Base-by-base conservation (phyloP, 2,797 vertebrate genomes). In the Molossus alvarezi region DNA sequence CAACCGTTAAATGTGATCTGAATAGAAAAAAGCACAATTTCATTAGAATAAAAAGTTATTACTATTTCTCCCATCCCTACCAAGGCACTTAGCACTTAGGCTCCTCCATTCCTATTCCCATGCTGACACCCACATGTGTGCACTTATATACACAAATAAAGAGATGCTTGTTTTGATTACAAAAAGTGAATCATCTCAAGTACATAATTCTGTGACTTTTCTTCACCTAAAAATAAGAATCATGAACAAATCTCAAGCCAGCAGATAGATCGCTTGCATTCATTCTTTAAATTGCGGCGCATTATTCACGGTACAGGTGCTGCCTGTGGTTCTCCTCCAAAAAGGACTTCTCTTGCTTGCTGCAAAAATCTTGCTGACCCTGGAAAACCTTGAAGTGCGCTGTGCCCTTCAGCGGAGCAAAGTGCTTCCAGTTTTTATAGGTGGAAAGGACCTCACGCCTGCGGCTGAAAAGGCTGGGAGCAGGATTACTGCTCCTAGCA, bases 201-300 rank as follows among this genome's bases (percentile, higher is more conserved):
- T 33, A 85, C 15, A 80, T 65, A 86, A 77, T 76, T 76, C 53
- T 10, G 0, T 55, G 53, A 67, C 17, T 80, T 83, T 80, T 91
- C 77, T 87, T 83, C 8, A 76, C 60, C 69, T 86, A 55, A 76
- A 90, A 90, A 65, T 77, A 69, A 96, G 87, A 87, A 41, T 55
- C 37, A 94, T 13, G 4, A 79, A 65, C 57, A 90, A 90, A 94
- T 58, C 57, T 80, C 23, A 77, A 94, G 75, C 20, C 71, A 91
- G 58, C 10, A 86, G 27, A 67, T 45, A 77, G 10, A 86, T 0
- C 93, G 11, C 75, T 14, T 17, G 33, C 72, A 94, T 71, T 90
- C 20, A 60, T 90, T 80, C 82, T 86, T 94, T 64, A 91, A 95
- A 85, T 27, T 69, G 48, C 17, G 51, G 2, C 37, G 27, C 53